Conservation (phyloP, 2,888 invertebrate genomes). For the Standfussiana lucernea region DNA sequence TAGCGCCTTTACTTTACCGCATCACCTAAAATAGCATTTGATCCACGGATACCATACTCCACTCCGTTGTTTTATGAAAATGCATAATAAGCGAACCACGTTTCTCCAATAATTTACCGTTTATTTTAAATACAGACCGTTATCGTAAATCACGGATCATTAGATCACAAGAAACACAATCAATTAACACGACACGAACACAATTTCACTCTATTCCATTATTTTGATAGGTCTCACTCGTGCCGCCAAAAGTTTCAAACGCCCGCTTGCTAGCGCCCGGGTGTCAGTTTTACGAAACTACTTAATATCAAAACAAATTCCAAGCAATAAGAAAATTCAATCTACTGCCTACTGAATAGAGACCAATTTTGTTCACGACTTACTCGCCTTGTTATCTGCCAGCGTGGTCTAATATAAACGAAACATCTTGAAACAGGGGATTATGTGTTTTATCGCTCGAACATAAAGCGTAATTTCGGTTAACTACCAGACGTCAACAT, state of each 20-base stretch:
- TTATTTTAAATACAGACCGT: slow-evolving; percentile 29
- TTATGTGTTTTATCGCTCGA: slow-evolving; percentile 59
- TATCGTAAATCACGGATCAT: slow-evolving; percentile 48
- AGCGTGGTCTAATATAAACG: slow-evolving; percentile 81
- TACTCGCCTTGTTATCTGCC: slow-evolving; percentile 81
- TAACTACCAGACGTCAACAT: slow-evolving; percentile 53
- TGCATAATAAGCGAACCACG: slow-evolving; percentile 12
- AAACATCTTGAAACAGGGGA: slow-evolving; percentile 59
- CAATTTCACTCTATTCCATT: slow-evolving; percentile 63
- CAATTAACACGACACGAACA: slow-evolving; percentile 57
- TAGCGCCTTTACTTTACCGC: slow-evolving; percentile 29
- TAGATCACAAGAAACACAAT: slow-evolving; percentile 53
- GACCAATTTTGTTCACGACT: slow-evolving; percentile 70
- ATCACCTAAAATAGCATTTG: slow-evolving; percentile 52
- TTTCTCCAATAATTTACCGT: slow-evolving; percentile 25
- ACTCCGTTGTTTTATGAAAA: slow-evolving; percentile 14
- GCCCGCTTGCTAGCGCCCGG: slow-evolving; percentile 80
- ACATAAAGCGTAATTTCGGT: slow-evolving; percentile 68
- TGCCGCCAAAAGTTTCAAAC: slow-evolving; percentile 77
- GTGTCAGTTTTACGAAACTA: slow-evolving; percentile 87
- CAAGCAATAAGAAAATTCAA: slow-evolving; percentile 58
- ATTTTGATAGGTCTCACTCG: slow-evolving; percentile 65
- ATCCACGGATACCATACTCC: slow-evolving; percentile 15
- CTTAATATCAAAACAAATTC: slow-evolving; percentile 77
- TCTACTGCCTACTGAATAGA: slow-evolving; percentile 63